Percentiles rank a stretch among this genome's conserved stretches.
These are phyloP conservation scores for Oreochromis niloticus DNA, from an alignment of 2,113 vertebrate genomes.

Conservation along the genomic window DNA sequence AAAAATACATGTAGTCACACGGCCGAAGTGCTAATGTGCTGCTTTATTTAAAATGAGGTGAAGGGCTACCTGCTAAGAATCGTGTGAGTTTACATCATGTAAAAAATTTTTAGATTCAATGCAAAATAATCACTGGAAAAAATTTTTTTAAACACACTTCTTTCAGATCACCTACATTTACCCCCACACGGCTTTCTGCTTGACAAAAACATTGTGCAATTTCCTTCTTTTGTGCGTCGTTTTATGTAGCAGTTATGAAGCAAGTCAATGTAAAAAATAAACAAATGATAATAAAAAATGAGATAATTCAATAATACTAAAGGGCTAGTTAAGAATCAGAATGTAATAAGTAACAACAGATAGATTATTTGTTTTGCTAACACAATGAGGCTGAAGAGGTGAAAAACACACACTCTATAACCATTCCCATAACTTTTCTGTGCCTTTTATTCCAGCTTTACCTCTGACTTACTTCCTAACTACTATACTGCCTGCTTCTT, in stretches of 20 bases:
- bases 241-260: background rate
- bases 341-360: background rate
- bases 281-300: background rate
- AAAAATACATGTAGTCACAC: background rate
- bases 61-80: background rate
- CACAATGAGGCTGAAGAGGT: background rate
- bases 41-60: background rate
- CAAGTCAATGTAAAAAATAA: background rate
- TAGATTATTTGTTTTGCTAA: background rate
- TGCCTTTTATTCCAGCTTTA: background rate
- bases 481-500: background rate
- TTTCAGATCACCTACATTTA: background rate
- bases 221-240: background rate
- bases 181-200: background rate
- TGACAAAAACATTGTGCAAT: background rate
- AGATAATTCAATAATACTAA: background rate
- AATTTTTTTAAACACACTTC: background rate
- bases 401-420: background rate
- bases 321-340: background rate
- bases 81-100: fast-evolving
- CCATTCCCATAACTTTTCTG: background rate
- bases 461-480: background rate
- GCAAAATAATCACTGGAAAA: background rate
- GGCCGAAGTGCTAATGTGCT: background rate
- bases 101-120: background rate